These are phyloP conservation scores for Drosophila infuscata DNA, from an alignment of 2,888 invertebrate species.

Conservation along the genomic window DNA sequence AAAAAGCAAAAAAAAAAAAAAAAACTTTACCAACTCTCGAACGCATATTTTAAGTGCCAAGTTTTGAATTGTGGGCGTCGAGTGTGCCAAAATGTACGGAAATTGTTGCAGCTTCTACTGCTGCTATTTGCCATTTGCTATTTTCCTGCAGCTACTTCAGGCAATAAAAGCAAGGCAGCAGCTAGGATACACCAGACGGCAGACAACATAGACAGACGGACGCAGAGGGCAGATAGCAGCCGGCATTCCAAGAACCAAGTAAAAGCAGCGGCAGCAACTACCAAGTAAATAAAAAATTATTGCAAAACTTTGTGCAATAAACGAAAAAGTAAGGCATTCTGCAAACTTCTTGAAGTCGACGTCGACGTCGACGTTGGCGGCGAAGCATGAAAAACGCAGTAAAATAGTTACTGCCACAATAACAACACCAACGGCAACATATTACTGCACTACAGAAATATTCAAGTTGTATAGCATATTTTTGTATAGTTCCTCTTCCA, in stretches of 20 bases:
- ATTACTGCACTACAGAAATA: slow-evolving; percentile 28
- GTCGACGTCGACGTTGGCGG: slow-evolving; percentile 38
- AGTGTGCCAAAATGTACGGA: slow-evolving; percentile 64
- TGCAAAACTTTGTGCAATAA: slow-evolving; percentile 77
- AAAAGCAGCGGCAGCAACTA: slow-evolving; percentile 27
- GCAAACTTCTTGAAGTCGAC: slow-evolving; percentile 34
- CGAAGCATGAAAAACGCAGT: slow-evolving; percentile 72
- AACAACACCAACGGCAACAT: slow-evolving; percentile 29
- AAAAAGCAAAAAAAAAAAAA: background rate
- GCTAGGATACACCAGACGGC: slow-evolving; percentile 16
- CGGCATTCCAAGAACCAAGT: slow-evolving; percentile 34
- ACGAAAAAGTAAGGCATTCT: slow-evolving; percentile 76
- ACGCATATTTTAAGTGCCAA: slow-evolving; percentile 77
- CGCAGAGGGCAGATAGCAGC: slow-evolving; percentile 15
- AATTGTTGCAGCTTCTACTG: slow-evolving; percentile 66
- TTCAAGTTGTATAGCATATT: slow-evolving; percentile 25
- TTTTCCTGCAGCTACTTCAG: slow-evolving; percentile 53
- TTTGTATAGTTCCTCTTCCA: slow-evolving; percentile 5
- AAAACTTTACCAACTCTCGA: slow-evolving; percentile 42
- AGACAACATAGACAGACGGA: slow-evolving; percentile 17
- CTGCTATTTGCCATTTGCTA: slow-evolving; percentile 60
- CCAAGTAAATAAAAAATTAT: slow-evolving; percentile 78
- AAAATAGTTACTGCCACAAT: slow-evolving; percentile 64
- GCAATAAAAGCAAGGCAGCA: slow-evolving; percentile 65
- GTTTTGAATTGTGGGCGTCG: slow-evolving; percentile 64